Evolutionary conservation across 2,113 vertebrate species (phyloP).

Genomic region (Coptodon rendalli): DNA sequence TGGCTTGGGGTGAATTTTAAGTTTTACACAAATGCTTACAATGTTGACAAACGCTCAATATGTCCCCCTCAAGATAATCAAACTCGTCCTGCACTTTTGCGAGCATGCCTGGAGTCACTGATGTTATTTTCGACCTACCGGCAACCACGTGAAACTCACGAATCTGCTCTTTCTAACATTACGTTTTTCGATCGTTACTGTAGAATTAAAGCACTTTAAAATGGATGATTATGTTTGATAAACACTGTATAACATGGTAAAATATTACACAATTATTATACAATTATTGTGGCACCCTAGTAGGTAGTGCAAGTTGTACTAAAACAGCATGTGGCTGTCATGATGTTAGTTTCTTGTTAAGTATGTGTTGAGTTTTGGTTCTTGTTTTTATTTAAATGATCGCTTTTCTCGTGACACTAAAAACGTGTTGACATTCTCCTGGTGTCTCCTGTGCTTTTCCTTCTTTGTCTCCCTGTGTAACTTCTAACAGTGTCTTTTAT

Average conservation of each 20-base stretch:
- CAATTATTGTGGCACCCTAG: background rate
- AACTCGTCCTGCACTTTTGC: background rate
- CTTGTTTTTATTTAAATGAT: background rate
- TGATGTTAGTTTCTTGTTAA: background rate
- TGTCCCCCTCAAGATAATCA: background rate
- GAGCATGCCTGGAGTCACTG: background rate
- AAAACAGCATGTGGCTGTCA: background rate
- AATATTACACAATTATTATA: no score
- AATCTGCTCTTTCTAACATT: background rate
- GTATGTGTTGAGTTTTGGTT: background rate
- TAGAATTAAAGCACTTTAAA: background rate
- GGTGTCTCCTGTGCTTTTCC: background rate
- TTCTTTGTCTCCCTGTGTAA: background rate
- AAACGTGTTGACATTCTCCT: background rate
- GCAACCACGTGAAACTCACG: background rate
- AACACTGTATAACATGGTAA: background rate
- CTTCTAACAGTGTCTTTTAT: background rate
- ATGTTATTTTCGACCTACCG: background rate
- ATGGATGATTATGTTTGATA: background rate
- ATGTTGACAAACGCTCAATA: background rate
- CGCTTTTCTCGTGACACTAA: background rate
- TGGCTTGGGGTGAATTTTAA: background rate
- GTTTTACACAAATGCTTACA: background rate
- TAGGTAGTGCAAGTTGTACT: background rate
- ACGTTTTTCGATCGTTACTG: background rate